A percentile compares a stretch with the other conserved stretches of the same genome.
phyloP scores from a whole-genome alignment of 2,113 vertebrate species.

The Pterophyllum scalare region DNA sequence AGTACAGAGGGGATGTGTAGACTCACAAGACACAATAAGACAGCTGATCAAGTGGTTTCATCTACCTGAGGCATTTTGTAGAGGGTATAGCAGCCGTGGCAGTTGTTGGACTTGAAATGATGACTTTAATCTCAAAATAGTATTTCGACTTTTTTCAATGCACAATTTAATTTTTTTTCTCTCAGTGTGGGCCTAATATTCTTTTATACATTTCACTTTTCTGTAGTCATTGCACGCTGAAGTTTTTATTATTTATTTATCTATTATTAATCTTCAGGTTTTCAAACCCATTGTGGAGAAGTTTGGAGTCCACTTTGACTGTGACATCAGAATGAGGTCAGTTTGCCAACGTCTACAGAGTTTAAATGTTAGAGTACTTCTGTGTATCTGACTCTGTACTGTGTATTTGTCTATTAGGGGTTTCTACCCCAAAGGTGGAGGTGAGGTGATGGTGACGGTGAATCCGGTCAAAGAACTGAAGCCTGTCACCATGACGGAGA shows the following conservation, averaged over 20 bases:
- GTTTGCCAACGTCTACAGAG: constrained; percentile 9
- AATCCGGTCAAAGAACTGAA: constrained; percentile 89
- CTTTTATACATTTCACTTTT: too few species aligned
- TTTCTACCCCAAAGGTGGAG: constrained; percentile 96
- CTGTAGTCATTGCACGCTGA: too few species aligned
- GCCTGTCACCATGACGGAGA: constrained; percentile 88
- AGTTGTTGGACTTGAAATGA: too few species aligned
- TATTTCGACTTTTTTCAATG: too few species aligned
- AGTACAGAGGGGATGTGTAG: too few species aligned
- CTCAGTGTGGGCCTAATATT: too few species aligned
- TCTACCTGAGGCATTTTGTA: too few species aligned
- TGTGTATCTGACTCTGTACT: not conserved
- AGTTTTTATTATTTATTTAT: not conserved
- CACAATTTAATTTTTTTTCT: too few species aligned
- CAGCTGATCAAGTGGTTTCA: too few species aligned
- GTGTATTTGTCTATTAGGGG: constrained; percentile 80
- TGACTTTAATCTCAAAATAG: too few species aligned
- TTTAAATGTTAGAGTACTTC: not conserved
- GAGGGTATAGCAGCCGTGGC: too few species aligned
- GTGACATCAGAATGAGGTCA: constrained; percentile 93
- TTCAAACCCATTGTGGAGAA: constrained; percentile 93
- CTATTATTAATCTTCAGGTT: constrained; percentile 83
- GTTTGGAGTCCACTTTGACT: constrained; percentile 91
- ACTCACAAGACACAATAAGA: too few species aligned
- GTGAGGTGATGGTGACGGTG: constrained; percentile 87